Evolutionary conservation across 2,113 vertebrate genomes (phyloP).

Genomic region (Semnornis frantzii): DNA sequence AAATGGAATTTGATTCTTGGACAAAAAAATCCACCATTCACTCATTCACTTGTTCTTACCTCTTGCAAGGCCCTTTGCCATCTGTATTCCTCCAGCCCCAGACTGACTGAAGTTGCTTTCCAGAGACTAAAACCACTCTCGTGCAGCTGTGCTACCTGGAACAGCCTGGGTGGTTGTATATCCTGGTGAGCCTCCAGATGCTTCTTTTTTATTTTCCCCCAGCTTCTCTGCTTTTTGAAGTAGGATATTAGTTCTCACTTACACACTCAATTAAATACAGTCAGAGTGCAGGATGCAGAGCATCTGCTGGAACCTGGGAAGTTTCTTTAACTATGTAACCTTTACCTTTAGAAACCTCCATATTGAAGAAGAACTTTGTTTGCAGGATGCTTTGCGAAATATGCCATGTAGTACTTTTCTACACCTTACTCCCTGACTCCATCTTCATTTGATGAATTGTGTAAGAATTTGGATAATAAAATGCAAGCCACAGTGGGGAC

Average conservation of each 20-base stretch:
- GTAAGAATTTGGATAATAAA: not conserved
- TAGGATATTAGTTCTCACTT: not conserved
- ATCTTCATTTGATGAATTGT: not conserved
- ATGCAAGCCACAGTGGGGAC: not conserved
- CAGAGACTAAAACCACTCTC: not conserved
- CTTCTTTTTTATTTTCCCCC: not conserved
- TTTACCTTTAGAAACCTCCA: not conserved
- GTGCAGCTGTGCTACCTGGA: not conserved
- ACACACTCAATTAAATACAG: not conserved
- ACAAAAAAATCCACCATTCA: not conserved
- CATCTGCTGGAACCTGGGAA: not conserved
- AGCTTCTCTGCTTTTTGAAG: not conserved
- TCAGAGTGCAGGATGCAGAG: not conserved
- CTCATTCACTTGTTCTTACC: not conserved
- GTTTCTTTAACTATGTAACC: not conserved
- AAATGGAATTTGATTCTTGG: not conserved
- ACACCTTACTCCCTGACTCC: not conserved
- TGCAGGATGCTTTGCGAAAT: not conserved
- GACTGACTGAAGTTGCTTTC: not conserved
- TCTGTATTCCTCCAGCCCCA: not conserved
- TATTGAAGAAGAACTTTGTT: not conserved
- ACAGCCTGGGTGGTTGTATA: not conserved
- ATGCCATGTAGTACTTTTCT: not conserved
- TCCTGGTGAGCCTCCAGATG: not conserved
- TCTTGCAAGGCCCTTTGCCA: not conserved